Evolutionary conservation across 2,113 vertebrate species (phyloP).

Genomic region (Rousettus leschenaultii): DNA sequence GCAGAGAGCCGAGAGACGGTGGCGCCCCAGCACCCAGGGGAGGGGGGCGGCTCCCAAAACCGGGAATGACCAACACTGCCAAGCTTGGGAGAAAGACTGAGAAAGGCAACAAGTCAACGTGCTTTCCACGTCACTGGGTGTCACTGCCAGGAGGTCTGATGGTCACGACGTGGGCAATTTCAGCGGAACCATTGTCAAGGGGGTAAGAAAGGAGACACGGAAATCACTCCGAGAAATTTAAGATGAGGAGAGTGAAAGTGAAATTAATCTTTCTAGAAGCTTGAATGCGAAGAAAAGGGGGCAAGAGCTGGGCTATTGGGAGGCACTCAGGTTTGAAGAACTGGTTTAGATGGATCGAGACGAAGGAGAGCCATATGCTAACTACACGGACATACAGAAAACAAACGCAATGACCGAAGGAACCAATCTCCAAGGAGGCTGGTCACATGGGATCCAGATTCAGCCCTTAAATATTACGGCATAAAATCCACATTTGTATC

Average conservation of each 20-base stretch:
- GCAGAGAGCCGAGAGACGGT: not conserved
- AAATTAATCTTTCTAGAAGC: not conserved
- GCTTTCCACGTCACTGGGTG: not conserved
- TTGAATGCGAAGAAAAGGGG: not conserved
- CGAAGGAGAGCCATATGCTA: not conserved
- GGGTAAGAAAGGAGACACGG: not conserved
- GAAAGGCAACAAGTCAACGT: not conserved
- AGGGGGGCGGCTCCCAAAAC: not conserved
- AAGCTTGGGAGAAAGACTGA: not conserved
- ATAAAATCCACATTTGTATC: not conserved
- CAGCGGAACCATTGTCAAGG: not conserved
- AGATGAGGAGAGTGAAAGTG: not conserved
- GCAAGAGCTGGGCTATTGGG: fast-evolving
- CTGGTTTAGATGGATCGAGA: not conserved
- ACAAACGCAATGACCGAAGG: not conserved
- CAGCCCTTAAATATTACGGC: not conserved
- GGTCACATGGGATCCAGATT: not conserved
- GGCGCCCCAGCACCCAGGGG: not conserved
- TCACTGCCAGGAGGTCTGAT: not conserved
- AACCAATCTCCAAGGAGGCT: not conserved
- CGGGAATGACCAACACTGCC: fast-evolving
- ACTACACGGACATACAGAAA: not conserved
- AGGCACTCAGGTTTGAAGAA: not conserved
- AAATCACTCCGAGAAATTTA: not conserved
- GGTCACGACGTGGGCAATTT: not conserved